A percentile compares a stretch with the other conserved stretches of the same genome.
phyloP scores from a whole-genome alignment of 2,888 invertebrate genomes.

The Watsonalla cultraria region DNA sequence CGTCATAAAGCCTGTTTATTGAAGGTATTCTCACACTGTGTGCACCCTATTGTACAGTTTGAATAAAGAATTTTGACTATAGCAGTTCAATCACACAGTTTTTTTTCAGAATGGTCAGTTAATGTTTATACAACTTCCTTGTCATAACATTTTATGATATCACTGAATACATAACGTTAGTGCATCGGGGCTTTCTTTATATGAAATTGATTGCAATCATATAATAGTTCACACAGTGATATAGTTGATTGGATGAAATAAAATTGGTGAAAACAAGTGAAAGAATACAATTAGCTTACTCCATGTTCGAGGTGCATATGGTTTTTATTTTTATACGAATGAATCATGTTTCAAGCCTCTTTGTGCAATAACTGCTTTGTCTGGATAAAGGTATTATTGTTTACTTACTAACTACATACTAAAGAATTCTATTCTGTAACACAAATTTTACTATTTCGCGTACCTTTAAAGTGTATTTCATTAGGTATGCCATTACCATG shows the following conservation, averaged over 20 bases:
- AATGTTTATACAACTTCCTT: background rate
- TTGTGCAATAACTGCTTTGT: slow-evolving; percentile 1
- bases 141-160: too few relatives aligned
- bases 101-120: background rate
- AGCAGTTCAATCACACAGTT: background rate
- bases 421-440: background rate
- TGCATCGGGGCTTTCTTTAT: too few relatives aligned
- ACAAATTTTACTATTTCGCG: too few relatives aligned
- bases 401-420: background rate
- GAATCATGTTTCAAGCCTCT: slow-evolving; percentile 1
- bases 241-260: too few relatives aligned
- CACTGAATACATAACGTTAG: too few relatives aligned
- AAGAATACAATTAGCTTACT: background rate
- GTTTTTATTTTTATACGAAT: background rate
- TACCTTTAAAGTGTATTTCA: background rate
- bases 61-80: slow-evolving; percentile 39
- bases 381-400: background rate
- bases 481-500: background rate
- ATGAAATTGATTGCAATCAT: too few relatives aligned
- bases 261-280: background rate
- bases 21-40: slow-evolving; percentile 44
- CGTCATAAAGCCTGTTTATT: slow-evolving; percentile 52
- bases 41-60: slow-evolving; percentile 46
- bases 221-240: too few relatives aligned
- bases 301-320: slow-evolving; percentile 1